Percentiles rank a stretch among this genome's conserved stretches.
Conservation (phyloP, 2,888 invertebrate genomes). For the Tipula confusa region DNA sequence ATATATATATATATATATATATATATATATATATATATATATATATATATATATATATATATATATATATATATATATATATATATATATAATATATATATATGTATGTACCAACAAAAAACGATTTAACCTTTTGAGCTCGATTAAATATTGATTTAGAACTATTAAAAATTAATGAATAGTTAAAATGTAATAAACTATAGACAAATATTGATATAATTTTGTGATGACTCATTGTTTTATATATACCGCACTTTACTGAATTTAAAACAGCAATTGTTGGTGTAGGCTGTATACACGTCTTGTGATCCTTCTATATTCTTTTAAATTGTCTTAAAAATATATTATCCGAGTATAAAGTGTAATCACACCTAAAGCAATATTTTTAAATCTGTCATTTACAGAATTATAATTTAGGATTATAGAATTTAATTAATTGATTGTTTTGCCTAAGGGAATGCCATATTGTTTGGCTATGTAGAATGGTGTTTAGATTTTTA, state of each 20-base stretch:
- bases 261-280: neutral
- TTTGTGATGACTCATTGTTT: neutral
- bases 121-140: neutral
- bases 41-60: no score
- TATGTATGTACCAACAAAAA: no score
- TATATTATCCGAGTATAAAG: neutral
- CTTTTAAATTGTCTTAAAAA: neutral
- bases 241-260: neutral
- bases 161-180: neutral
- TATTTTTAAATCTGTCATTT: neutral
- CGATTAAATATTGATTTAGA: neutral
- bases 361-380: neutral
- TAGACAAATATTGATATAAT: neutral
- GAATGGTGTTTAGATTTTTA: no score
- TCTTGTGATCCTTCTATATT: neutral
- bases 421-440: neutral
- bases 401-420: neutral
- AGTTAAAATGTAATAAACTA: neutral
- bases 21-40: no score
- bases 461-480: no score
- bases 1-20: no score
- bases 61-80: no score
- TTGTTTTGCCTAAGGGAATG: neutral
- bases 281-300: neutral
- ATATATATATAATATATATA: no score